phyloP scores from a whole-genome alignment of 2,888 invertebrate species.

The Platycheirus rosarum region DNA sequence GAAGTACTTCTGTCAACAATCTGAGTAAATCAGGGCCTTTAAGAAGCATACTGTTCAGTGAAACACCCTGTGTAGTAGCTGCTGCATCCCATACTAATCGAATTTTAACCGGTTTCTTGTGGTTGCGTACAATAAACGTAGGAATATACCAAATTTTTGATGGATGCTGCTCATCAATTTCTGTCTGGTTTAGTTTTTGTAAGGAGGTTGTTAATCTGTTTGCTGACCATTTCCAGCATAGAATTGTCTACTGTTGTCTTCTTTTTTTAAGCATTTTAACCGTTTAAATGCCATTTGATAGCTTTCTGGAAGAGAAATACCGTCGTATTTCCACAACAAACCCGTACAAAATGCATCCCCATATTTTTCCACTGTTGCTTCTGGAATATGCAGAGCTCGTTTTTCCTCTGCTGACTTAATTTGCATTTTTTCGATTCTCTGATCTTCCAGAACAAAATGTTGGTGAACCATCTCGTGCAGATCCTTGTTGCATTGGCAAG shows the following conservation, averaged over 20 bases:
- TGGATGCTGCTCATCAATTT: not conserved
- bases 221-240: conserved; percentile 2
- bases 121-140: conserved; percentile 9
- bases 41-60: conserved; percentile 1
- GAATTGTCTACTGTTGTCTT: not conserved
- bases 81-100: conserved; percentile 21
- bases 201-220: not conserved
- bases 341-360: not conserved
- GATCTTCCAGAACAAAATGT: conserved; percentile 9
- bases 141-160: conserved; percentile 1
- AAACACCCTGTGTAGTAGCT: conserved; percentile 1
- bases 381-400: not conserved
- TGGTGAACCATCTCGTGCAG: not conserved
- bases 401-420: not conserved
- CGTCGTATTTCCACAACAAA: conserved; percentile 5
- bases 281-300: conserved; percentile 12
- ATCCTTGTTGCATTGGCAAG: conserved; percentile 12
- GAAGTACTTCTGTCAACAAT: no score
- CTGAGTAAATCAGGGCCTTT: no score
- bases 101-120: conserved; percentile 16
- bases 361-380: not conserved
- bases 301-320: conserved; percentile 1
- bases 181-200: no score
- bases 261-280: conserved; percentile 5
- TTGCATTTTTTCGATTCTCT: not conserved